phyloP scores from a whole-genome alignment of 2,113 vertebrate species.

The Phyllostomus hastatus region DNA sequence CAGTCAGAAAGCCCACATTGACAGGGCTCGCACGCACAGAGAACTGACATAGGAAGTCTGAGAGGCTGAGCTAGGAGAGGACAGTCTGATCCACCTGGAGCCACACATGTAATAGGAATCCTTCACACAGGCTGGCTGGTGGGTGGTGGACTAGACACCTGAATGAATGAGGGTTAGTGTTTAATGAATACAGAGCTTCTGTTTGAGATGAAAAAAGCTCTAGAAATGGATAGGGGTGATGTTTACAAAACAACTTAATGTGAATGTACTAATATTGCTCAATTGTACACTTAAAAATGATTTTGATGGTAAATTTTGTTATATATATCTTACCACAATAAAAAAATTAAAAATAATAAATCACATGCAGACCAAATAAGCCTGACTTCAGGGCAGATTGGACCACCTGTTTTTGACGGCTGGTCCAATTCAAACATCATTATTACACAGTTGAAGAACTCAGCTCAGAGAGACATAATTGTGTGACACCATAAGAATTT shows the following conservation, averaged over 20 bases:
- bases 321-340: not conserved
- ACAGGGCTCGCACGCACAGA: fast-evolving
- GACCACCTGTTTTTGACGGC: not conserved
- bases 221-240: not conserved
- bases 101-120: not conserved
- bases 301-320: not conserved
- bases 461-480: not conserved
- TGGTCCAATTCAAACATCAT: not conserved
- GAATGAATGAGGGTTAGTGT: not conserved
- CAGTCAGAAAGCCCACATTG: not conserved
- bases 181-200: not conserved
- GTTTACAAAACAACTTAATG: not conserved
- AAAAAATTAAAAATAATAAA: not conserved
- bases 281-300: not conserved
- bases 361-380: not conserved
- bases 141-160: not conserved
- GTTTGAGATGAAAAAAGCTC: not conserved
- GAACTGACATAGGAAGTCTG: not conserved
- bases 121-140: not conserved
- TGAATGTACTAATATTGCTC: not conserved
- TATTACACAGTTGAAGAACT: not conserved
- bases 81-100: not conserved
- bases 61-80: not conserved
- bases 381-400: not conserved
- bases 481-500: not conserved